Conservation (phyloP, 2,888 invertebrate species). For the Drepana falcataria region DNA sequence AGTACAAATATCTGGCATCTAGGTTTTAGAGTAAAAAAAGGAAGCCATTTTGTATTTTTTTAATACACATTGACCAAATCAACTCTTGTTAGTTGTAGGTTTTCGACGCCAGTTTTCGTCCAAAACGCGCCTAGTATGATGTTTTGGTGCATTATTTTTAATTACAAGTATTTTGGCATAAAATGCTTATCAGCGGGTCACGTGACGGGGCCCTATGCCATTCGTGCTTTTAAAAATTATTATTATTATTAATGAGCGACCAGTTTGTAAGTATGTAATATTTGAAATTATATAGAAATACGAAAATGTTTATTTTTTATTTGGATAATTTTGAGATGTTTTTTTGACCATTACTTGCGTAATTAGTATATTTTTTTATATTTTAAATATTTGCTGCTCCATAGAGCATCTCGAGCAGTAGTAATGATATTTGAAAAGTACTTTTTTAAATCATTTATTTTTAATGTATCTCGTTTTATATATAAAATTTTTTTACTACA, state of each 20-base stretch:
- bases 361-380: no score
- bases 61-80: background rate
- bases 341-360: no score
- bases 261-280: slow-evolving; percentile 19
- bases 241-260: slow-evolving; percentile 28
- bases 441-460: no score
- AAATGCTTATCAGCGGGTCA: slow-evolving; percentile 52
- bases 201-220: slow-evolving; percentile 41
- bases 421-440: no score
- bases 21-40: background rate
- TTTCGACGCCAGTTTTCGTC: background rate
- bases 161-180: slow-evolving; percentile 47
- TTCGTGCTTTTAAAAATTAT: slow-evolving; percentile 62
- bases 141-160: slow-evolving; percentile 41
- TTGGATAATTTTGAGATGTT: no score
- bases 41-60: background rate
- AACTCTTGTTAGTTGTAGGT: background rate
- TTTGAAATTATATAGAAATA: slow-evolving; percentile 10
- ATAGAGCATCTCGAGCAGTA: no score
- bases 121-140: slow-evolving; percentile 9
- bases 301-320: background rate
- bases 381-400: no score
- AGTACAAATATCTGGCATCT: slow-evolving; percentile 15
- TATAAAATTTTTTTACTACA: background rate
- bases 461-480: no score